Base-by-base conservation (phyloP, 2,113 vertebrate species). In the Eclectus roratus region DNA sequence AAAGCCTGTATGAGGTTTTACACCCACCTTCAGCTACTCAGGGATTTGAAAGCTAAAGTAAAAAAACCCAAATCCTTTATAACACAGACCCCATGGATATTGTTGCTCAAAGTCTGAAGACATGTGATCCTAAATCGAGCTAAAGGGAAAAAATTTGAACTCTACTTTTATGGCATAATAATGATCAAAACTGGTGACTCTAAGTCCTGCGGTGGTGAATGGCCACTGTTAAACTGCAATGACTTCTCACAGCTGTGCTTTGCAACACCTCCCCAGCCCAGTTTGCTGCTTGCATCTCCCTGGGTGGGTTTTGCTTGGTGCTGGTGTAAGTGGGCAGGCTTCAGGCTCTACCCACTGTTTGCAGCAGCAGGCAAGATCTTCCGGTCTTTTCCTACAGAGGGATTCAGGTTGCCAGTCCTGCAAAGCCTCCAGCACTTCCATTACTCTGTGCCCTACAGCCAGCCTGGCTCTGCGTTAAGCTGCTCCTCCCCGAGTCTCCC, bases 311-410 rank as follows among this genome's bases (percentile, higher is more conserved):
- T 78, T 77, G 9, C 61, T 60, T 52, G 7, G 43, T 3, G 3
- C 79, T 33, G 63, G 24, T 23, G 2, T n/a, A 2, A 9, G 27
- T 14, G 31, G 28, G 33, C 37, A 73, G 72, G 10, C 17, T 8
- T 31, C 43, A 17, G 43, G 4, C 11, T 13, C 39, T 23, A 2
- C 53, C 31, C 27, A 44, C 53, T 27, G 24, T 5, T 28, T 43
- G 33, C 2, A 65, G 58, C 35, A 47, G 49, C 55, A 33, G 27
- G 41, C 24, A 58, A 28, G 25, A 8, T 24, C 31, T 81, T n/a
- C 28, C 1, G 1, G 23, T 14, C 17, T 50, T 14, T 11, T 31
- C n/a, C 33, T 17, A 0, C 24, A 0, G 1, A 3, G 17, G 21
- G 20, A 49, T 12, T 18, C 39, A 4, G 8, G 1, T 3, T 63